Conservation (phyloP, 2,888 invertebrate genomes). For the Xestia xanthographa region DNA sequence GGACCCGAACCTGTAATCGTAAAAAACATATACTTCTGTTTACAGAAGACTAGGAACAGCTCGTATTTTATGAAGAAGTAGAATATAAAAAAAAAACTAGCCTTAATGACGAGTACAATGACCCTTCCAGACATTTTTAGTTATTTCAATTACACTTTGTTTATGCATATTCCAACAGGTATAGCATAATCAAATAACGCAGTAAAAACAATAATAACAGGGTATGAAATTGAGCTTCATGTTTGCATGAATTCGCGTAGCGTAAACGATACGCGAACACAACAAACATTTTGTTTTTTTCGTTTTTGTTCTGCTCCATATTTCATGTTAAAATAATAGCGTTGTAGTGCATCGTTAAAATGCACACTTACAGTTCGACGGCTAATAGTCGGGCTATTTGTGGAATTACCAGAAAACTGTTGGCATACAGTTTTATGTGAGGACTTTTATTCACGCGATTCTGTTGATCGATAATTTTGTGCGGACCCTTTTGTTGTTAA, state of each 20-base stretch:
- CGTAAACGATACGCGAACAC: background rate
- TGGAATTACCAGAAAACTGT: constrained; percentile 49
- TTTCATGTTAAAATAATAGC: constrained; percentile 21
- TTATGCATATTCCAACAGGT: background rate
- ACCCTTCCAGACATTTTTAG: background rate
- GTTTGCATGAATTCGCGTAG: background rate
- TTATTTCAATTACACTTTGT: background rate
- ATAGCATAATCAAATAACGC: constrained; percentile 1
- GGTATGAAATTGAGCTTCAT: background rate
- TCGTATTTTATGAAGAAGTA: background rate
- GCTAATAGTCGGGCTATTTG: constrained; percentile 39
- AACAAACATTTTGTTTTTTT: background rate
- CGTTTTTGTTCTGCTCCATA: background rate
- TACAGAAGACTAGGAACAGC: background rate
- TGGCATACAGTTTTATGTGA: constrained; percentile 26
- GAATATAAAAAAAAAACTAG: background rate
- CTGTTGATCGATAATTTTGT: constrained; percentile 33
- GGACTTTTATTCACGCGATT: constrained; percentile 44
- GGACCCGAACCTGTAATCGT: background rate
- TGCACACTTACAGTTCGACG: constrained; percentile 35
- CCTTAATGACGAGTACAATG: background rate
- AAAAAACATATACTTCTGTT: background rate
- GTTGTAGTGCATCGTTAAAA: constrained; percentile 37
- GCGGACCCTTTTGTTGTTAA: constrained; percentile 14
- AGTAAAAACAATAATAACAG: background rate